Base-by-base conservation (phyloP, 2,888 invertebrate genomes). In the Chouioia cunea region DNA sequence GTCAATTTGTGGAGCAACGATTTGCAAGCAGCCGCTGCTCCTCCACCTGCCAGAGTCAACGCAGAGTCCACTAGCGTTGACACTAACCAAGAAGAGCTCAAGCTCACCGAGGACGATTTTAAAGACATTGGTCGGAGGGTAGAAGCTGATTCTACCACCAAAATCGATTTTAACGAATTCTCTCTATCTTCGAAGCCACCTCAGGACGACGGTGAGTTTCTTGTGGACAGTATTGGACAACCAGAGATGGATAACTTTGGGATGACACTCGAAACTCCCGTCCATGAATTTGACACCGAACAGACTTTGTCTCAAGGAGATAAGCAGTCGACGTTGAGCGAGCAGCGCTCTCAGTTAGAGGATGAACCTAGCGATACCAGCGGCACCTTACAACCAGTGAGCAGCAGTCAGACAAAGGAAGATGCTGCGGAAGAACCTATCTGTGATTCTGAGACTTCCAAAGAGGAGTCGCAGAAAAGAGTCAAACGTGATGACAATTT, bases 71-170 rank as follows among this genome's bases (percentile, higher is more conserved):
- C 48, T n/a, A 22, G 27, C 12, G 8, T 44, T 4, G 71, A 74
- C 47, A 70, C 70, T 0, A 79, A 73, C 46, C 75, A 71, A 27
- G 77, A 36, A 0, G 83, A 84, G 27, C 74, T 83, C 1, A 74
- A 78, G 53, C 57, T 83, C 15, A 82, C 81, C 0, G 75, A 77
- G 12, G 79, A 75, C 68, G 83, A 85, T 66, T 77, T 83, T 15
- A 81, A 79, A 22, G 82, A 83, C 54, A 82, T 83, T 74, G 83
- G 82, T 3, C 77, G 81, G 44, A 67, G 66, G 22, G 76, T 82
- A n/a, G 80, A 82, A 73, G 63, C 76, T n/a, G 80, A 80, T 22
- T 60, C 64, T 16, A 15, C 18, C 0, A 65, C 47, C 14, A 73
- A 68, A 60, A 46, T 65, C 18, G 74, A 76, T 52, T 74, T 74